A percentile compares a stretch with the other conserved stretches of the same genome.
phyloP scores from a whole-genome alignment of 1,140 invertebrate species.

The Drosophila willistoni region DNA sequence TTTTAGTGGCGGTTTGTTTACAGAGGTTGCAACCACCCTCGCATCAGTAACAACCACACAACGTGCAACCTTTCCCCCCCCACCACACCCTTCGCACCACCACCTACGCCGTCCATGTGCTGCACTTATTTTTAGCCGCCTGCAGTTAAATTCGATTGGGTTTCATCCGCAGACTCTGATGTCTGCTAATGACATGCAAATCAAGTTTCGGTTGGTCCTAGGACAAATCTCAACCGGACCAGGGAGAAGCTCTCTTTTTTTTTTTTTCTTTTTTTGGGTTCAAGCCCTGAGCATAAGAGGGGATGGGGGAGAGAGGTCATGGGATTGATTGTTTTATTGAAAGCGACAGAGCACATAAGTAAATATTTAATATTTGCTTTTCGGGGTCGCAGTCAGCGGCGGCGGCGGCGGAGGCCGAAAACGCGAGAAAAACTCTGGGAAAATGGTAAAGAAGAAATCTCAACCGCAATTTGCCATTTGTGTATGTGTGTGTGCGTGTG shows the following conservation, averaged over 20 bases:
- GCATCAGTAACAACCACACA: conserved; percentile 7
- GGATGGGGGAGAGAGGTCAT: neutral
- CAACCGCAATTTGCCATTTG: neutral
- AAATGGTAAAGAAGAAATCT: conserved; percentile 13
- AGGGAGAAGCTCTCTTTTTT: neutral
- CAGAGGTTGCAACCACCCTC: conserved; percentile 25
- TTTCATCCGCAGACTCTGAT: conserved; percentile 8
- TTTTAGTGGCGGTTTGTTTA: conserved; percentile 71
- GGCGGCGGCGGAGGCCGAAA: conserved; percentile 34
- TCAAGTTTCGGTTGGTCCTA: conserved; percentile 68
- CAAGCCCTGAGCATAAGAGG: neutral
- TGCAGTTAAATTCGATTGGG: conserved; percentile 50
- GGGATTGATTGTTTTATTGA: conserved; percentile 74
- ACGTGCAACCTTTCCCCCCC: neutral
- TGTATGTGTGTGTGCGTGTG: neutral
- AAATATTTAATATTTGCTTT: conserved; percentile 71
- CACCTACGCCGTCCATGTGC: neutral
- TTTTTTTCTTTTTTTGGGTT: no score
- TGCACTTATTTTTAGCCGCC: conserved; percentile 60
- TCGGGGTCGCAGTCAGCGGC: conserved; percentile 44
- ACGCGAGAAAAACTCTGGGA: neutral
- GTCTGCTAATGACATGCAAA: conserved; percentile 74
- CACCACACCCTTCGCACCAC: neutral
- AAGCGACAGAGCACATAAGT: conserved; percentile 47
- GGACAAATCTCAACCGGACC: conserved; percentile 26